phyloP scores from a whole-genome alignment of 2,888 invertebrate genomes.

The Bombyx huttoni region DNA sequence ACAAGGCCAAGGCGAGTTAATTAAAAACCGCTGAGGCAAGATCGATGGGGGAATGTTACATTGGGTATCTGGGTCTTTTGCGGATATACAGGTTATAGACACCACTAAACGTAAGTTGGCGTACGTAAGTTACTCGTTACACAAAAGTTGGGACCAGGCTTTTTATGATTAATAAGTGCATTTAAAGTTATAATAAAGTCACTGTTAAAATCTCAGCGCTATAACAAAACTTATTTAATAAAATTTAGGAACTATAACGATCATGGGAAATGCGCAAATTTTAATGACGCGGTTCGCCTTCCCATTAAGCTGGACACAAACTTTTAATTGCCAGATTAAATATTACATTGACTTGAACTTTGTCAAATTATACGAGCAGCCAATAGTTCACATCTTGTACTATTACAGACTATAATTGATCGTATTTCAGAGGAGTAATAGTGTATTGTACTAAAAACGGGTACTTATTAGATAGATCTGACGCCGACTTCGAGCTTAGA shows the following conservation, averaged over 20 bases:
- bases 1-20: conserved; percentile 19
- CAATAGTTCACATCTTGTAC: too few relatives aligned
- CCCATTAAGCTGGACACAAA: not conserved
- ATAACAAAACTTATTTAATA: not conserved
- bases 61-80: not conserved
- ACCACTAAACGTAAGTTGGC: not conserved
- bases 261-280: not conserved
- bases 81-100: not conserved
- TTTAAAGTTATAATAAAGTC: too few relatives aligned
- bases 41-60: conserved; percentile 13
- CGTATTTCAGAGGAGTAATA: too few relatives aligned
- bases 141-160: too few relatives aligned
- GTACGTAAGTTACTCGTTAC: too few relatives aligned
- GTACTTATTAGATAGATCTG: too few relatives aligned
- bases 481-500: too few relatives aligned
- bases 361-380: not conserved
- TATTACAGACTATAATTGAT: too few relatives aligned
- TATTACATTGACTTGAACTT: not conserved
- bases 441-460: too few relatives aligned
- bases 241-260: not conserved
- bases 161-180: too few relatives aligned
- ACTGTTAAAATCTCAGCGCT: not conserved
- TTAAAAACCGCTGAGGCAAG: conserved; percentile 20
- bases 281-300: not conserved
- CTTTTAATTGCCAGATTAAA: not conserved